Percentiles rank a stretch among this genome's conserved stretches.
Conservation (phyloP, 2,888 invertebrate genomes). For the Beris morrisii region DNA sequence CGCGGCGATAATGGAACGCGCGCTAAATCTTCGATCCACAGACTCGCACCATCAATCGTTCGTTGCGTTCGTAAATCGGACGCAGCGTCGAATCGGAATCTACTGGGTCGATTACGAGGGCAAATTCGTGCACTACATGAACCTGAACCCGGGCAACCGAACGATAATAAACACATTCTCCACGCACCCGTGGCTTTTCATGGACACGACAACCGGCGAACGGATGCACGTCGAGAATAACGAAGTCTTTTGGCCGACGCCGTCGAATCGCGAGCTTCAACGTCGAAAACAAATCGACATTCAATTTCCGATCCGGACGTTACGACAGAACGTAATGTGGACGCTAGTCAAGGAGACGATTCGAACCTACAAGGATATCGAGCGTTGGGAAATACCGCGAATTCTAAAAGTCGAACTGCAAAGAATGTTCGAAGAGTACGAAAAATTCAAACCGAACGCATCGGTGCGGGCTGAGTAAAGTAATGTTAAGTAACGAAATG, state of each 20-base stretch:
- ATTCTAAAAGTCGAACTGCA: slow-evolving; percentile 36
- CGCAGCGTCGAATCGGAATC: slow-evolving; percentile 56
- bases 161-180: slow-evolving; percentile 69
- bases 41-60: slow-evolving; percentile 54
- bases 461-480: too few species aligned
- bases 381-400: slow-evolving; percentile 36
- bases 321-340: slow-evolving; percentile 50
- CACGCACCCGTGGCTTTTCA: slow-evolving; percentile 84
- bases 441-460: slow-evolving; percentile 4
- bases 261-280: slow-evolving; percentile 43
- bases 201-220: slow-evolving; percentile 70
- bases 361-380: slow-evolving; percentile 23
- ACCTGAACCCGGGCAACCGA: slow-evolving; percentile 58
- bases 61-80: slow-evolving; percentile 65
- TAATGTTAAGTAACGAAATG: too few species aligned
- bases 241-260: slow-evolving; percentile 57
- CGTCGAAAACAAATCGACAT: slow-evolving; percentile 45
- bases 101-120: slow-evolving; percentile 80
- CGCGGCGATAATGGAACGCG: slow-evolving; percentile 26
- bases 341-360: slow-evolving; percentile 15
- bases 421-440: slow-evolving; percentile 25
- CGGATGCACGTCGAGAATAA: slow-evolving; percentile 63
- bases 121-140: slow-evolving; percentile 62
- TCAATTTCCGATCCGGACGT: slow-evolving; percentile 49
- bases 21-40: slow-evolving; percentile 42